Evolutionary conservation across 2,888 invertebrate species (phyloP).

Genomic region (Agriopis aurantiaria): DNA sequence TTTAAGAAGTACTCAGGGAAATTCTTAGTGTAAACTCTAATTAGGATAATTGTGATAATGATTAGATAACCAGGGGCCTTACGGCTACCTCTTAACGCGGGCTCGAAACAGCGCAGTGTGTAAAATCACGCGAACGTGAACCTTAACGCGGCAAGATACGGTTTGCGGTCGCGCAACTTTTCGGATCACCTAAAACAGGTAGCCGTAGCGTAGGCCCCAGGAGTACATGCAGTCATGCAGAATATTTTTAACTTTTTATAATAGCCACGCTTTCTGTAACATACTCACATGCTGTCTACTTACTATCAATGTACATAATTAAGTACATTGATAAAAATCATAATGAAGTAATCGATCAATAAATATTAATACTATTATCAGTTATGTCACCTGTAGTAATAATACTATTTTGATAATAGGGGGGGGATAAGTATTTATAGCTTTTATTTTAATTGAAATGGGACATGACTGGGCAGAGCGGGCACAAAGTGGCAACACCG

Average conservation of each 20-base stretch:
- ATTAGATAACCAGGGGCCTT: neutral
- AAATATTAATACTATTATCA: constrained; percentile 2
- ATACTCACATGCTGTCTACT: neutral
- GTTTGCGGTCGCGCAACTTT: too few species aligned
- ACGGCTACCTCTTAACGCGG: too few species aligned
- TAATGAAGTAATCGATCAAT: constrained; percentile 4
- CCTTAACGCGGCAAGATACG: too few species aligned
- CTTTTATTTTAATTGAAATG: too few species aligned
- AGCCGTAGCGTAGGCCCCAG: too few species aligned
- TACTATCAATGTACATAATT: neutral
- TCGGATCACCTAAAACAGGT: too few species aligned
- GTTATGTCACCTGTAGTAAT: constrained; percentile 6
- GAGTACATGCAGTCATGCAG: neutral
- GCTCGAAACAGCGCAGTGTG: too few species aligned
- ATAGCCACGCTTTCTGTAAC: neutral
- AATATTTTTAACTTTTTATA: neutral
- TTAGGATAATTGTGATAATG: neutral
- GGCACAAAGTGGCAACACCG: too few species aligned
- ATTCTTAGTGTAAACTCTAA: neutral
- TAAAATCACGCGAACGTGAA: too few species aligned
- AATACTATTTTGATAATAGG: constrained; percentile 1
- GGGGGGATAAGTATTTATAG: neutral
- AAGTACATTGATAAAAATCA: neutral
- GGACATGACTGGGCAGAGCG: too few species aligned
- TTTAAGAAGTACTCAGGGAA: neutral